Percentiles rank a stretch among this genome's conserved stretches.
phyloP scores from a whole-genome alignment of 2,113 vertebrate species.

The Thamnophis sirtalis region DNA sequence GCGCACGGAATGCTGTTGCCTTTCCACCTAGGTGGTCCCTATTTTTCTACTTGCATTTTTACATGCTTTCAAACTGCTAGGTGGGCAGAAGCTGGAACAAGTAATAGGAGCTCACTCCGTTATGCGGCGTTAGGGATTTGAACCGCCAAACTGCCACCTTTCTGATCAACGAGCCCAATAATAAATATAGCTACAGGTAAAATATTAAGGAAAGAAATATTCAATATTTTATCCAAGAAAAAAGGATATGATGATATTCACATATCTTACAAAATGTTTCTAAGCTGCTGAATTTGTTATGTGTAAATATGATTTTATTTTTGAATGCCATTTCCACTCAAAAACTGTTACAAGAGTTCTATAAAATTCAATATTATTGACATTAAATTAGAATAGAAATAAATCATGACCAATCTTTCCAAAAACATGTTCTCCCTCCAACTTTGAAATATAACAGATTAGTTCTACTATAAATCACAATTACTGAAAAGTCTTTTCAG shows the following conservation, averaged over 20 bases:
- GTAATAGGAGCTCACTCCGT: too few relatives aligned
- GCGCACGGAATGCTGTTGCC: too few relatives aligned
- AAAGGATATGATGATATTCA: neutral
- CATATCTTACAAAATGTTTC: neutral
- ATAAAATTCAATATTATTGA: conserved; percentile 5
- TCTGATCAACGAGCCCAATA: too few relatives aligned
- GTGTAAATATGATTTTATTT: neutral
- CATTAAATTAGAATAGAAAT: neutral
- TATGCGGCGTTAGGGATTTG: too few relatives aligned
- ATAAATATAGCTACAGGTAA: neutral
- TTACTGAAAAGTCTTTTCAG: neutral
- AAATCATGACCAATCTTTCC: neutral
- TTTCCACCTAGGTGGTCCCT: too few relatives aligned
- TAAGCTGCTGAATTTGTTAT: neutral
- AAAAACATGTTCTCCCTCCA: neutral
- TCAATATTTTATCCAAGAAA: neutral
- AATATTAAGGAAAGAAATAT: neutral
- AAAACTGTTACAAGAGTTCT: neutral
- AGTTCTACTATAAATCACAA: neutral
- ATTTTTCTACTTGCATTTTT: too few relatives aligned
- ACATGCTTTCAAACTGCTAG: too few relatives aligned
- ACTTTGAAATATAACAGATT: conserved; percentile 5
- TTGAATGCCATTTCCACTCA: neutral
- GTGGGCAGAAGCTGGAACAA: too few relatives aligned
- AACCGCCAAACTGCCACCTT: too few relatives aligned